phyloP scores from a whole-genome alignment of 1,140 invertebrate species.

The Drosophila aff. region DNA sequence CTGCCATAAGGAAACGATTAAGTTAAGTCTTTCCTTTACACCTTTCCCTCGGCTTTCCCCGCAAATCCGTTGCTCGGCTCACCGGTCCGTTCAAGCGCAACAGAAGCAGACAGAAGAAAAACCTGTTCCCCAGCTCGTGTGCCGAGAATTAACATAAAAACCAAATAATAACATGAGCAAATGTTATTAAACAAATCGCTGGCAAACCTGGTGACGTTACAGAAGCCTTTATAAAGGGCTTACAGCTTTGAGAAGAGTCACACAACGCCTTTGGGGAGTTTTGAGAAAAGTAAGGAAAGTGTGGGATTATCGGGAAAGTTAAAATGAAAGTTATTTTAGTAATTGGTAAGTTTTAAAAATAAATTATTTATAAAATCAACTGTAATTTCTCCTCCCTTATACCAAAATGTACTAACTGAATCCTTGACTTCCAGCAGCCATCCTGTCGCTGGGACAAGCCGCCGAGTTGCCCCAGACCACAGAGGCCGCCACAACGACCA shows the following conservation, averaged over 20 bases:
- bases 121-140: conserved; percentile 43
- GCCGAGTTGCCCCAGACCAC: conserved; percentile 45
- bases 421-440: conserved; percentile 20
- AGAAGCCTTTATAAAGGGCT: conserved; percentile 59
- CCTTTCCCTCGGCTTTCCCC: conserved; percentile 3
- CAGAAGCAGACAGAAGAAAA: conserved; percentile 8
- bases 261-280: conserved; percentile 49
- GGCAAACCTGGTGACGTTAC: conserved; percentile 29
- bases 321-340: conserved; percentile 53
- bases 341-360: conserved; percentile 45
- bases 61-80: conserved; percentile 10
- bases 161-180: conserved; percentile 46
- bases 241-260: conserved; percentile 12
- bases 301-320: neutral
- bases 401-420: neutral
- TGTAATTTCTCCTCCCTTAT: neutral
- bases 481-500: conserved; percentile 8
- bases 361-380: neutral
- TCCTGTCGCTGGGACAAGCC: conserved; percentile 41
- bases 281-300: conserved; percentile 1
- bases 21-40: conserved; percentile 8
- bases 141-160: conserved; percentile 49
- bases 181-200: conserved; percentile 58
- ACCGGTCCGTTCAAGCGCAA: conserved; percentile 44
- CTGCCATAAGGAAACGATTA: conserved; percentile 64